phyloP scores from a whole-genome alignment of 2,113 vertebrate species.

The Nothobranchius furzeri region DNA sequence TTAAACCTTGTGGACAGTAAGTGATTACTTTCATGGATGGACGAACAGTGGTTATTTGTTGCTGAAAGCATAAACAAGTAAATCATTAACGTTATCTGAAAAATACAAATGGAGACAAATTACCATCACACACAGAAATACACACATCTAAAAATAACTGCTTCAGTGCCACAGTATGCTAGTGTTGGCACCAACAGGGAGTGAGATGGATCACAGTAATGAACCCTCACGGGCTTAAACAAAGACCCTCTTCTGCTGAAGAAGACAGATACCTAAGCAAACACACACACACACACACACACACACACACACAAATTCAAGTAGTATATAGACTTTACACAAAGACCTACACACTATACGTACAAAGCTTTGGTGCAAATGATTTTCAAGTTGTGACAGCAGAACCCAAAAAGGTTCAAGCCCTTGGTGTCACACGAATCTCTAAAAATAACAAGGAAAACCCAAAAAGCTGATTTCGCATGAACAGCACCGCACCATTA shows the following conservation, averaged over 20 bases:
- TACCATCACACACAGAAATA: slow-evolving; percentile 10
- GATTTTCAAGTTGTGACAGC: slow-evolving; percentile 15
- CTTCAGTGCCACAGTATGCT: slow-evolving; percentile 49
- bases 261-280: slow-evolving; percentile 37
- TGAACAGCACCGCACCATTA: neutral
- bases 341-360: neutral
- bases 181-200: slow-evolving; percentile 44
- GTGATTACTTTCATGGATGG: neutral
- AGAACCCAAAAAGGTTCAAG: slow-evolving; percentile 4
- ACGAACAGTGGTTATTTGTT: slow-evolving; percentile 13
- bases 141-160: slow-evolving; percentile 56
- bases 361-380: neutral
- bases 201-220: slow-evolving; percentile 71
- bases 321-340: neutral
- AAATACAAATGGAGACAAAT: slow-evolving; percentile 45
- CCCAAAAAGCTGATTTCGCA: neutral
- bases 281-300: neutral
- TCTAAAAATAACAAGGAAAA: neutral
- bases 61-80: slow-evolving; percentile 13
- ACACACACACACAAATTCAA: neutral
- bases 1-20: slow-evolving; percentile 4
- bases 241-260: slow-evolving; percentile 62
- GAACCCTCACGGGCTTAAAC: slow-evolving; percentile 73
- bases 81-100: slow-evolving; percentile 25
- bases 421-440: neutral